A percentile compares a stretch with the other conserved stretches of the same genome.
phyloP scores from a whole-genome alignment of 1,140 invertebrate species.

The Drosophila sturtevanti region DNA sequence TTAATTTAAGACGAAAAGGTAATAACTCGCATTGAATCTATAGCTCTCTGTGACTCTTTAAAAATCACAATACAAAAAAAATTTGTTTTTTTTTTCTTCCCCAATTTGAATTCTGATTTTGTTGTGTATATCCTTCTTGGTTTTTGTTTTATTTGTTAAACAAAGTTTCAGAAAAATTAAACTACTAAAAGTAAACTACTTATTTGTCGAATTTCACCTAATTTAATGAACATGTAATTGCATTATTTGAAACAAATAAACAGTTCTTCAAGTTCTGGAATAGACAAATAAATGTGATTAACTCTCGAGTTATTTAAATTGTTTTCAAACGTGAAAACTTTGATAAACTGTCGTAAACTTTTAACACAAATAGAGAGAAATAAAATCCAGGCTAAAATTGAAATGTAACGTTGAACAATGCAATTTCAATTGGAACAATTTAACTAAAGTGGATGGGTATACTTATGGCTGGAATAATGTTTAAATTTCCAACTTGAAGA shows the following conservation, averaged over 20 bases:
- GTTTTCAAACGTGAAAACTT: slow-evolving; percentile 37
- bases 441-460: slow-evolving; percentile 33
- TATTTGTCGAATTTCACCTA: background rate
- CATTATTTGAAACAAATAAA: slow-evolving; percentile 53
- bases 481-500: slow-evolving; percentile 36
- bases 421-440: slow-evolving; percentile 40
- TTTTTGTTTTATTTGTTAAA: no score
- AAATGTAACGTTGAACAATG: slow-evolving; percentile 48
- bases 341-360: slow-evolving; percentile 37
- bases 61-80: no score
- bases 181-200: no score
- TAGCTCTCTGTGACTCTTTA: no score
- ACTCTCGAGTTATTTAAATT: slow-evolving; percentile 27
- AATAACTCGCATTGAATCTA: no score
- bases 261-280: background rate
- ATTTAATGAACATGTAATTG: slow-evolving; percentile 46
- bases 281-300: slow-evolving; percentile 30
- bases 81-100: no score
- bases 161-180: no score
- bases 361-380: background rate
- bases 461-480: slow-evolving; percentile 48
- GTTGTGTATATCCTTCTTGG: no score
- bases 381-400: slow-evolving; percentile 13
- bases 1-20: no score
- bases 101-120: no score